These are phyloP conservation scores for Amphiprion percula DNA, from an alignment of 2,113 vertebrate genomes.

Conservation along the genomic window DNA sequence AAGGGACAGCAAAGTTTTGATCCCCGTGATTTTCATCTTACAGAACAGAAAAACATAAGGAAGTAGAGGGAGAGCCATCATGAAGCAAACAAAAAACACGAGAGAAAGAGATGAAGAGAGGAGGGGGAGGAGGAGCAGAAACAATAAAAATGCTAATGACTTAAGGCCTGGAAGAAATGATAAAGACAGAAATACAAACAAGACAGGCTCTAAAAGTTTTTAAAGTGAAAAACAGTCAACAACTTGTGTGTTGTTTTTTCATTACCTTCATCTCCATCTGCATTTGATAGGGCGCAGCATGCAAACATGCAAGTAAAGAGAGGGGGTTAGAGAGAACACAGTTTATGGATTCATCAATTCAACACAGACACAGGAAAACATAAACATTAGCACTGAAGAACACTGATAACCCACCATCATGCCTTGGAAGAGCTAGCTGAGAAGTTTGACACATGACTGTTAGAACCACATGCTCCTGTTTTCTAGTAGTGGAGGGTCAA, in stretches of 20 bases:
- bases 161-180: conserved; percentile 68
- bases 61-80: conserved; percentile 2
- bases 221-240: conserved; percentile 36
- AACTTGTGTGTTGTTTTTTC: conserved; percentile 41
- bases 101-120: conserved; percentile 3
- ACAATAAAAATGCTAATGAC: conserved; percentile 83
- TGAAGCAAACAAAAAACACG: conserved; percentile 33
- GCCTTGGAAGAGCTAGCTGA: conserved; percentile 7
- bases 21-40: conserved; percentile 48
- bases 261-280: conserved; percentile 98
- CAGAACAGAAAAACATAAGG: conserved; percentile 34
- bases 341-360: conserved; percentile 41
- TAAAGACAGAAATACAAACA: conserved; percentile 64
- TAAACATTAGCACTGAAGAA: conserved; percentile 34
- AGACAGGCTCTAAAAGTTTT: conserved; percentile 55
- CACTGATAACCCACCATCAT: conserved; percentile 13
- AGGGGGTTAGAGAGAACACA: conserved; percentile 85
- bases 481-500: neutral
- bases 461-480: neutral
- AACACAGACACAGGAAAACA: conserved; percentile 46
- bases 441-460: neutral
- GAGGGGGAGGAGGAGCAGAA: conserved; percentile 47
- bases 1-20: conserved; percentile 57
- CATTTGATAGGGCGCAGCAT: conserved; percentile 92
- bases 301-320: conserved; percentile 97